Base-by-base conservation (phyloP, 2,888 invertebrate species). In the Drosophila subsilvestris region DNA sequence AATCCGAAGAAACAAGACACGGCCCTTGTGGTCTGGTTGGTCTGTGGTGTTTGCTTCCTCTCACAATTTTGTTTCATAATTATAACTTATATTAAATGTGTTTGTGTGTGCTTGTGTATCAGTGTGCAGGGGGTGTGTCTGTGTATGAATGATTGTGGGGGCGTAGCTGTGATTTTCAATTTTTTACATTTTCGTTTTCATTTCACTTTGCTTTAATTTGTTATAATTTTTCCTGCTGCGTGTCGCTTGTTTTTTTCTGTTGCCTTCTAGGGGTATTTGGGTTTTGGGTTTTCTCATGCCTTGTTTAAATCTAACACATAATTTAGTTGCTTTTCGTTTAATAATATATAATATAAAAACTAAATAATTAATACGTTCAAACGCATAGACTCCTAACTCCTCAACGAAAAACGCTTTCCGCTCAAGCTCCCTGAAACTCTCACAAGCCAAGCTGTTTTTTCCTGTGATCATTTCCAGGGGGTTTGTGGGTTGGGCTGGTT, bases 301-400 rank as follows among this genome's bases (percentile, higher is more conserved):
- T 70, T 82, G 55, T 76, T 78, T 80, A 71, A 71, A 63, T 58
- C 87, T 82, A 82, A 70, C 84, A 86, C 79, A 82, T 82, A 86
- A 82, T 84, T 82, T 82, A 82, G 87, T 86, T 82, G 59, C 56
- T 57, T 57, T 45, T 63, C 37, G 51, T 76, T 69, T 72, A 63
- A 77, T 81, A 72, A 67, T 83, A 84, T 86, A 68, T 84, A 60
- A 75, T 82, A 82, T 82, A 82, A 82, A 86, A 86, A 82, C 85
- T 86, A 82, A 82, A 84, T 86, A 86, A 86, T 82, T 86, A 86
- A 86, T 82, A 82, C 84, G 79, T 84, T 78, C 63, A 66, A 76
- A 82, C 84, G 86, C 84, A 78, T 78, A 70, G 57, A 37, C n/a
- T n/a, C n/a, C 53, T 59, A 59, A 27, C 66, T 76, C 71, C 37